Evolutionary conservation across 1,140 invertebrate genomes (phyloP), one percentile per base, ranked within the genome.

Genomic region (Potamilus streckersoni): DNA sequence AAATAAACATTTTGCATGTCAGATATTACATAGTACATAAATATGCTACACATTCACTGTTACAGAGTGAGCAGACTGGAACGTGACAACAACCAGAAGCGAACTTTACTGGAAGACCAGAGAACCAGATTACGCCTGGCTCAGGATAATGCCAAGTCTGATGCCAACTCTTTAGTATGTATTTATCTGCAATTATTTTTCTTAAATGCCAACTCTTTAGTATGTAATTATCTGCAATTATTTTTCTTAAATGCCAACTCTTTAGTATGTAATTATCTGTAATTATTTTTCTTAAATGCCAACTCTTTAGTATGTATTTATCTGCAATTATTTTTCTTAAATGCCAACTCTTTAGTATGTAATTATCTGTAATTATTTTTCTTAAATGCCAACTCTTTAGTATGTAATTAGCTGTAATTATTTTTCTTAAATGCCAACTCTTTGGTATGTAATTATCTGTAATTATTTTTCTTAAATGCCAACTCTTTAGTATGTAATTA

Each of bases 61-160:
- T 77, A 57, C 80, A 89, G 88, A 77, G 68, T 88, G 14, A 85
- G 82, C 55, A 81, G 86, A 20, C 59, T 87, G 59, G 88, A 89
- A 73, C 76, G 88, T 72, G 88, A 89, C 76, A 83, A 81, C 56
- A 83, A 73, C 57, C 88, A 89, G 80, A 89, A 89, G 76, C 79
- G 88, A 31, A 83, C 78, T 23, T 76, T 89, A 56, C 59, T 89
- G 49, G 88, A 89, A 70, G 88, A 87, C 70, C 83, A 87, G 76
- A 82, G 84, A 69, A 73, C 81, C 58, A 86, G 87, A 56, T 71
- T 89, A 63, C 86, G 85, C 76, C 77, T 82, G 49, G 81, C 83
- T n/a, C 83, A 87, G 49, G 85, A 87, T 16, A 81, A 76, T 71
- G 84, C 81, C n/a, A 86, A 88, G 71, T 74, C 80, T 15, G 87